Conservation (phyloP, 2,888 invertebrate genomes). For the Fragum fragum region DNA sequence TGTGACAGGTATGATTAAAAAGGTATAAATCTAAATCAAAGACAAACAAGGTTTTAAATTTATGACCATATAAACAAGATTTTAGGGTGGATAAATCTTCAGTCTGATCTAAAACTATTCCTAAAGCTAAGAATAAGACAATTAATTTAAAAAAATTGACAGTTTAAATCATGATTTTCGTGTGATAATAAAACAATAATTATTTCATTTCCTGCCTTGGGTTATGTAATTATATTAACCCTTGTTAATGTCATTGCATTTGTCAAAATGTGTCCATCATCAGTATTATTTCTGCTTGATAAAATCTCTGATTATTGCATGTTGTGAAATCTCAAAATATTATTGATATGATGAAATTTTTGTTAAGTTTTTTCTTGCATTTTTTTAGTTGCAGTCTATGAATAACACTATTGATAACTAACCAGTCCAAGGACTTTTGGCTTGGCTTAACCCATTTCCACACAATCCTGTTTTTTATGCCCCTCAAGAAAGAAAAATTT, state of each 20-base stretch:
- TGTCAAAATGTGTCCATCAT: slow-evolving; percentile 31
- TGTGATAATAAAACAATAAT: slow-evolving; percentile 30
- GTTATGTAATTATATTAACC: slow-evolving; percentile 19
- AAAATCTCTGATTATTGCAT: too few relatives aligned
- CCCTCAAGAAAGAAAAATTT: too few relatives aligned
- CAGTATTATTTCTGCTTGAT: not conserved
- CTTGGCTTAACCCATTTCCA: too few relatives aligned
- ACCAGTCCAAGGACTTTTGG: too few relatives aligned
- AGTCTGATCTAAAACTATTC: not conserved
- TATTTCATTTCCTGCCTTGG: slow-evolving; percentile 29
- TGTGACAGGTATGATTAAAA: slow-evolving; percentile 6
- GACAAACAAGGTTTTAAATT: slow-evolving; percentile 18
- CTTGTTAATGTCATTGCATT: slow-evolving; percentile 23
- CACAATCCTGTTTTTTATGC: too few relatives aligned
- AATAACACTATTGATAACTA: too few relatives aligned
- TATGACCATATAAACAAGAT: slow-evolving; percentile 12
- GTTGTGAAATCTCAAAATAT: too few relatives aligned
- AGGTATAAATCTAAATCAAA: slow-evolving; percentile 21
- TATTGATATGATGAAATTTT: too few relatives aligned
- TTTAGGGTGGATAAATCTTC: not conserved
- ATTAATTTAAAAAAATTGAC: slow-evolving; percentile 21
- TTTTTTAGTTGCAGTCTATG: too few relatives aligned
- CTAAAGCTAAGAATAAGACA: slow-evolving; percentile 9
- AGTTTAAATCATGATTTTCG: slow-evolving; percentile 13
- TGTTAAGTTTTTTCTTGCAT: too few relatives aligned